Percentiles rank a stretch among this genome's conserved stretches.
Evolutionary conservation across 2,113 vertebrate species (phyloP).

Genomic region (Vicugna pacos): DNA sequence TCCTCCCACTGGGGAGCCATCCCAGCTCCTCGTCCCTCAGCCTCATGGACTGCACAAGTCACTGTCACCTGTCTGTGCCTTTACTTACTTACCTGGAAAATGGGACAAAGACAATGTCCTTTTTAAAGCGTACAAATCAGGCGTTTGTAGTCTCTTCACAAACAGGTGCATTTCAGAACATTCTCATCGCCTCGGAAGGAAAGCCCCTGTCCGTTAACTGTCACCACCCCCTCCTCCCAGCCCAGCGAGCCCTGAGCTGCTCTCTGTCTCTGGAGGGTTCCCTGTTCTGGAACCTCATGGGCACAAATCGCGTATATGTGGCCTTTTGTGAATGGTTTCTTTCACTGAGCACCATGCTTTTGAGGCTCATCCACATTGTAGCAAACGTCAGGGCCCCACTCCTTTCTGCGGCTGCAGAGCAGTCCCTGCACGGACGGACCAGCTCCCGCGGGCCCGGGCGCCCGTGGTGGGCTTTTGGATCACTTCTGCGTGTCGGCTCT

Average conservation of each 20-base stretch:
- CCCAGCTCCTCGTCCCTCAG: rapidly evolving
- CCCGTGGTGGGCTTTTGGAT: rapidly evolving
- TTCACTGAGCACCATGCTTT: rapidly evolving
- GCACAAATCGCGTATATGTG: rapidly evolving
- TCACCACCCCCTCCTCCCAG: neutral
- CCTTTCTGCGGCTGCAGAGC: rapidly evolving
- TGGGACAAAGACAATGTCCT: rapidly evolving
- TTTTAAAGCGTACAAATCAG: neutral
- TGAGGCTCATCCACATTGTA: neutral
- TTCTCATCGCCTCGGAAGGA: neutral
- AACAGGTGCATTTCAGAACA: rapidly evolving
- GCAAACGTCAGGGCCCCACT: rapidly evolving
- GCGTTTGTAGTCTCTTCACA: rapidly evolving
- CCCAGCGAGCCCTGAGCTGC: rapidly evolving
- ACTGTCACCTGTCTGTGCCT: rapidly evolving
- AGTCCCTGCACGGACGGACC: rapidly evolving
- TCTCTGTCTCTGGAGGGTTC: rapidly evolving
- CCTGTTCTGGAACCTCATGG: rapidly evolving
- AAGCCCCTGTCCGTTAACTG: rapidly evolving
- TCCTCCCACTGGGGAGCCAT: rapidly evolving
- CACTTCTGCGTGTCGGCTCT: rapidly evolving
- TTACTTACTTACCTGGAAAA: too few relatives aligned
- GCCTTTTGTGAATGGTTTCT: neutral
- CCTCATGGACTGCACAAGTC: neutral
- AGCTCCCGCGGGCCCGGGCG: rapidly evolving